Percentiles rank a stretch among this genome's conserved stretches.
Evolutionary conservation across 2,888 invertebrate species (phyloP).

Genomic region (Plebejus anna): DNA sequence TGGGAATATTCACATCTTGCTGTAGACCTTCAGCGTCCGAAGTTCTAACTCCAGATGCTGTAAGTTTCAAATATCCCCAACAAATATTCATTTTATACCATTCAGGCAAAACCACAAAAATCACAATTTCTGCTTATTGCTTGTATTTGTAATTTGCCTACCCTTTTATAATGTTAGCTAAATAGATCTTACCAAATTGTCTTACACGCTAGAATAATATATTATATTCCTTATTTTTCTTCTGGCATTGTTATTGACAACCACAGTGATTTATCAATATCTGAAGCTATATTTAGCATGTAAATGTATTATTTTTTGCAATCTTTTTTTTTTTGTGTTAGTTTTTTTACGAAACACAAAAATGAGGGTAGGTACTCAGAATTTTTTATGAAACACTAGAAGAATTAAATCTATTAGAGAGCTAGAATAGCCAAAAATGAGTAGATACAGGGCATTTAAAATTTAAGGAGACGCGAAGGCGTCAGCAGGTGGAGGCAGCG

Average conservation of each 20-base stretch:
- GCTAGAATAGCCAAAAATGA: no score
- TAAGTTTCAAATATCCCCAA: constrained; percentile 52
- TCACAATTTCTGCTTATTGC: not conserved
- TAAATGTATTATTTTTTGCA: not conserved
- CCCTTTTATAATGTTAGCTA: not conserved
- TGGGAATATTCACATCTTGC: constrained; percentile 78
- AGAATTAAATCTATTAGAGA: no score
- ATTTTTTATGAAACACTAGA: not conserved
- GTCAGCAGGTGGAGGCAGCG: constrained; percentile 84
- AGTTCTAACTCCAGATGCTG: constrained; percentile 78
- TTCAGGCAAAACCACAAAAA: not conserved
- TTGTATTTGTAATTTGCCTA: not conserved
- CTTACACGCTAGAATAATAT: not conserved
- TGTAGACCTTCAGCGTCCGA: constrained; percentile 78
- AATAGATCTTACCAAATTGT: not conserved
- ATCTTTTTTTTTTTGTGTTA: not conserved
- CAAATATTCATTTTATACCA: not conserved
- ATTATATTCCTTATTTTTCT: not conserved
- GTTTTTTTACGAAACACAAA: not conserved
- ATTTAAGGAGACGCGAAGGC: constrained; percentile 81
- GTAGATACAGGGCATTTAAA: not conserved
- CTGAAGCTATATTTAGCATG: not conserved
- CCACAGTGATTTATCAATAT: not conserved
- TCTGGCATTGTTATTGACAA: not conserved
- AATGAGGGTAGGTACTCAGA: not conserved